Conservation (phyloP, 2,888 invertebrate genomes). For the Dynastes tityus region DNA sequence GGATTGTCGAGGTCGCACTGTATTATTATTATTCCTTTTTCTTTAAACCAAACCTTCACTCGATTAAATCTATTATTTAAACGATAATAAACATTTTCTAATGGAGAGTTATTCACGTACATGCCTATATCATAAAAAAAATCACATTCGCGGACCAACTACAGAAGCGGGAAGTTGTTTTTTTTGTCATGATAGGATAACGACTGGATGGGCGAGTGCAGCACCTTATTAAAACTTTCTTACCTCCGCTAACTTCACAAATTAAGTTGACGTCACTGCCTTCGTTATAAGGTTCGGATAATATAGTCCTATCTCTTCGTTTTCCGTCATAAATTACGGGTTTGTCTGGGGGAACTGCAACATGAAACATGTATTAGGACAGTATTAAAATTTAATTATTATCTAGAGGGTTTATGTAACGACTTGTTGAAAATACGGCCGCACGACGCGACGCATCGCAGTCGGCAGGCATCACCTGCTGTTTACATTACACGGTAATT, state of each 20-base stretch:
- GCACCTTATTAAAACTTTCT: constrained; percentile 62
- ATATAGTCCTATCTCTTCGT: constrained; percentile 81
- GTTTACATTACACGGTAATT: constrained; percentile 5
- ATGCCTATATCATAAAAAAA: too few relatives aligned
- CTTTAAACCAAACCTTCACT: too few relatives aligned
- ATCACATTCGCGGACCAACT: not conserved
- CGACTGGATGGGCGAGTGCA: constrained; percentile 29
- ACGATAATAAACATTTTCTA: too few relatives aligned
- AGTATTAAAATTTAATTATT: constrained; percentile 52
- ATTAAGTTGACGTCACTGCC: constrained; percentile 86
- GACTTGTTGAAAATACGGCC: constrained; percentile 2
- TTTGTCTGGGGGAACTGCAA: constrained; percentile 86
- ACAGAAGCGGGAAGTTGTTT: not conserved
- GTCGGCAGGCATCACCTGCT: constrained; percentile 1
- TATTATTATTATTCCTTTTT: too few relatives aligned
- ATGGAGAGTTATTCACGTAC: too few relatives aligned
- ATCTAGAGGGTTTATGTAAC: constrained; percentile 20
- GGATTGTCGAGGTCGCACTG: too few relatives aligned
- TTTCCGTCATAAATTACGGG: constrained; percentile 88
- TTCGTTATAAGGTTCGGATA: constrained; percentile 89
- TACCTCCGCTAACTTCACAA: constrained; percentile 89
- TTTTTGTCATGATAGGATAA: not conserved
- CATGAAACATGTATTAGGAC: constrained; percentile 60
- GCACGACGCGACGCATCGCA: not conserved
- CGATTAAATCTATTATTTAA: too few relatives aligned